A percentile compares a stretch with the other conserved stretches of the same genome.
Conservation (phyloP, 2,888 invertebrate species). For the Dendrolimus houi region DNA sequence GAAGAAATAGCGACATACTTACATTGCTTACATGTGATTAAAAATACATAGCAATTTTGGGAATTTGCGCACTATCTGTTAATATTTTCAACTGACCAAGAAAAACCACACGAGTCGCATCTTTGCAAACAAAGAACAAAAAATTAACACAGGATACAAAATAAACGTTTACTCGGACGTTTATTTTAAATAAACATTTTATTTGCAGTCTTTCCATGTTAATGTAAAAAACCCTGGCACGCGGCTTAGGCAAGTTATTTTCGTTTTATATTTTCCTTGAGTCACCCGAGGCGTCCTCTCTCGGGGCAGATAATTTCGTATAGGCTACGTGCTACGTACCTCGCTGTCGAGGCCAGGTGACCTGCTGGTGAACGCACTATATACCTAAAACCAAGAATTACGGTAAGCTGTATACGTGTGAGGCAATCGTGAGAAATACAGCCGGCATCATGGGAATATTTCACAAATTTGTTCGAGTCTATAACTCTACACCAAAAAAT, state of each 20-base stretch:
- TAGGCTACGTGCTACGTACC: constrained; percentile 54
- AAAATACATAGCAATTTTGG: too few relatives aligned
- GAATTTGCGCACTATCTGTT: too few relatives aligned
- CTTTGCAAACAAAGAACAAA: constrained; percentile 19
- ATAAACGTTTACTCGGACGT: constrained; percentile 36
- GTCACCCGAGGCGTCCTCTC: constrained; percentile 46
- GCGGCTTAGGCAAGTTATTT: constrained; percentile 58
- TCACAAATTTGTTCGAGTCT: too few relatives aligned
- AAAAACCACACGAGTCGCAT: constrained; percentile 11
- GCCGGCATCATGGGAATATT: too few relatives aligned
- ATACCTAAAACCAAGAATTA: constrained; percentile 34
- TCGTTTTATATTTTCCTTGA: constrained; percentile 60
- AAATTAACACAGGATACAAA: constrained; percentile 26
- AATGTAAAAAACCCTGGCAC: constrained; percentile 42
- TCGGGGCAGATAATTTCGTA: constrained; percentile 60
- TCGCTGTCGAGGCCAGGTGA: constrained; percentile 42
- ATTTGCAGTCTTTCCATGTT: constrained; percentile 42
- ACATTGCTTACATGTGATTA: too few relatives aligned
- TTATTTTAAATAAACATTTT: constrained; percentile 49
- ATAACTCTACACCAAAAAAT: too few relatives aligned
- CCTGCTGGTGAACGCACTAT: constrained; percentile 32
- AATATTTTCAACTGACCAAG: too few relatives aligned
- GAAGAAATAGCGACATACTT: too few relatives aligned
- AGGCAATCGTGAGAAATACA: not conserved
- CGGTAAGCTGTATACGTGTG: not conserved